Percentiles rank a stretch among this genome's conserved stretches.
These are phyloP conservation scores for Drosophila borborema DNA, from an alignment of 2,888 invertebrate species.

Conservation along the genomic window DNA sequence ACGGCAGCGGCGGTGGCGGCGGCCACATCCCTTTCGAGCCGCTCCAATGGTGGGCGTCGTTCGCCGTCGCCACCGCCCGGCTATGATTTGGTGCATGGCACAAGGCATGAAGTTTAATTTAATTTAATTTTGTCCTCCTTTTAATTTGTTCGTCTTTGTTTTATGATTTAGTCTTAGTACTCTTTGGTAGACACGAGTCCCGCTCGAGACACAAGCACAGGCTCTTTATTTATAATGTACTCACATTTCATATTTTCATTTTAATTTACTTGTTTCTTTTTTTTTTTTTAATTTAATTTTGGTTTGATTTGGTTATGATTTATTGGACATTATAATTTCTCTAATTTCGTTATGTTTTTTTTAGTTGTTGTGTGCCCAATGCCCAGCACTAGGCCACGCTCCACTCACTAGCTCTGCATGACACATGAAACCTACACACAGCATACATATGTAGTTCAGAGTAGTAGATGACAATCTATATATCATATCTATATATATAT, in stretches of 20 bases:
- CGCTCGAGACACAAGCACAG: constrained; percentile 15
- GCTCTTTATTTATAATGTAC: neutral
- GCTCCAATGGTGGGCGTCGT: constrained; percentile 74
- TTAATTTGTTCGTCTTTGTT: constrained; percentile 50
- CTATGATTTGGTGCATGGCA: constrained; percentile 86
- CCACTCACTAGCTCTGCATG: constrained; percentile 54
- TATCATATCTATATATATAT: constrained; percentile 3
- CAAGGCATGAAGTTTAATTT: constrained; percentile 85
- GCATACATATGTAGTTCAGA: neutral
- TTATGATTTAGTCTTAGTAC: constrained; percentile 28
- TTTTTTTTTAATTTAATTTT: neutral
- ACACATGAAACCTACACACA: constrained; percentile 10
- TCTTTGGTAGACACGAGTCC: constrained; percentile 6
- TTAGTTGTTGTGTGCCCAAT: constrained; percentile 49
- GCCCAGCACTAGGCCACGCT: constrained; percentile 48
- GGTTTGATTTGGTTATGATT: constrained; percentile 12
- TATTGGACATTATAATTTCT: constrained; percentile 10
- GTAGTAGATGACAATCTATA: constrained; percentile 8
- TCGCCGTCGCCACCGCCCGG: constrained; percentile 85
- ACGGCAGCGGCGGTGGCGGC: constrained; percentile 68
- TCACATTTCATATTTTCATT: constrained; percentile 4
- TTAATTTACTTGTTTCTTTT: neutral
- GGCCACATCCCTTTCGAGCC: constrained; percentile 51
- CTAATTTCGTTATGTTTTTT: constrained; percentile 12
- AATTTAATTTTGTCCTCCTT: constrained; percentile 33